Base-by-base conservation (phyloP, 2,113 vertebrate species). In the Pseudorasbora parva region DNA sequence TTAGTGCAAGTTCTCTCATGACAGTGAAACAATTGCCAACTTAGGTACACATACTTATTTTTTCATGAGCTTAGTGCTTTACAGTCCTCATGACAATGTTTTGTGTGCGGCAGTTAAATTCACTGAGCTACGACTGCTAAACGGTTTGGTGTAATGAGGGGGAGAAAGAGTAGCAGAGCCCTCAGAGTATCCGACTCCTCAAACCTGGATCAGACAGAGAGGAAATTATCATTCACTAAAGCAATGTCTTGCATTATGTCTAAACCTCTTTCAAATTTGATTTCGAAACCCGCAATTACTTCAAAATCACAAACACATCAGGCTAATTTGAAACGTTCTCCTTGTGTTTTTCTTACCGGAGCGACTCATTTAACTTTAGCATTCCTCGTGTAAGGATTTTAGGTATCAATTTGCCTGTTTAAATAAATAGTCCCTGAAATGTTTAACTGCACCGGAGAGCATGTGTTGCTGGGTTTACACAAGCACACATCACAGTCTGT, bases 351-450 rank as follows among this genome's bases (percentile, higher is more conserved):
- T 87, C 87, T 90, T 90, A 85, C 87, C 76, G 45, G 74, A 82
- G 86, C 49, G 84, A 92, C 89, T 90, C 90, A 90, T 93, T 93
- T 91, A 90, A 88, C 91, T 86, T 90, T 82, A 90, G 83, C 89
- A 88, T 90, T 92, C 88, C 90, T 90, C 88, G 7, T 76, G 88
- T 89, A 89, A 91, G 89, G 87, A 90, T 89, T 86, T 82, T 82
- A 87, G 88, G 90, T 91, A 92, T 91, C 88, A 88, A 87, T 92
- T 90, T 89, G 88, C 89, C 88, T 89, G 89, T 92, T 93, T 82
- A 93, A 93, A 93, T 92, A 92, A 94, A 94, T 91, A 94, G 88
- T 91, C 88, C 87, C 88, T 7, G 83, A 90, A 91, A 91, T 93
- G 90, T 92, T 90, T 89, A 77, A 72, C 27, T 86, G 89, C 89